Base-by-base conservation (phyloP, 2,888 invertebrate genomes). In the Xestia sexstrigata region DNA sequence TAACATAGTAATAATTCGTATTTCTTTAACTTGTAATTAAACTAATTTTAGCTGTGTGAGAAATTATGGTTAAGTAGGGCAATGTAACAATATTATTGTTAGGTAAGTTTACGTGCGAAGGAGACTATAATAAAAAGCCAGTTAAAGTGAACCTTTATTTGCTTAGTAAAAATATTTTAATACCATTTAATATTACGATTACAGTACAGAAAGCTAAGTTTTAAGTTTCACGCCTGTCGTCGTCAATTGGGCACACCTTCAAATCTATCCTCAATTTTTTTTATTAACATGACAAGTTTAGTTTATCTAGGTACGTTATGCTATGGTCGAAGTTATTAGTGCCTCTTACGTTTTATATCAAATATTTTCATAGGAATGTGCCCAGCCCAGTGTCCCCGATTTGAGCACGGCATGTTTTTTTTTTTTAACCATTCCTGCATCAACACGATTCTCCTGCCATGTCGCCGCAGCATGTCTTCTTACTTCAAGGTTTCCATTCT, bases 1-100 rank as follows among this genome's bases (percentile, higher is more conserved):
- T n/a, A n/a, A n/a, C n/a, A n/a, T 52, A 49, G 62, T 42, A 35
- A n/a, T 76, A 20, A 20, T 47, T 68, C 15, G 39, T 26, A 30
- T 49, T 78, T 76, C 26, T 26, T 55, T 60, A 58, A 63, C 23
- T 79, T 70, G 52, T 55, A 42, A 60, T 68, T 78, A 49, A 62
- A 63, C 42, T 39, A 47, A 72, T n/a, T 60, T 45, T 26, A 26
- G 17, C 52, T 49, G 77, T 65, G 72, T 79, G 62, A 70, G 70
- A 70, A 70, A 62, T 62, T 52, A 79, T 13, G 55, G 20, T 35
- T 39, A 78, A 79, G 72, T 63, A 55, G 77, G 35, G 45, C 63
- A 79, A 52, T n/a, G 52, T 47, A 45, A 78, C 52, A 45, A 26
- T 77, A 45, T 55, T 77, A 65, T 70, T 70, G 58, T 67, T 74